Base-by-base conservation (phyloP, 2,797 vertebrate genomes). In the Xiphorhynchus erythropygius region DNA sequence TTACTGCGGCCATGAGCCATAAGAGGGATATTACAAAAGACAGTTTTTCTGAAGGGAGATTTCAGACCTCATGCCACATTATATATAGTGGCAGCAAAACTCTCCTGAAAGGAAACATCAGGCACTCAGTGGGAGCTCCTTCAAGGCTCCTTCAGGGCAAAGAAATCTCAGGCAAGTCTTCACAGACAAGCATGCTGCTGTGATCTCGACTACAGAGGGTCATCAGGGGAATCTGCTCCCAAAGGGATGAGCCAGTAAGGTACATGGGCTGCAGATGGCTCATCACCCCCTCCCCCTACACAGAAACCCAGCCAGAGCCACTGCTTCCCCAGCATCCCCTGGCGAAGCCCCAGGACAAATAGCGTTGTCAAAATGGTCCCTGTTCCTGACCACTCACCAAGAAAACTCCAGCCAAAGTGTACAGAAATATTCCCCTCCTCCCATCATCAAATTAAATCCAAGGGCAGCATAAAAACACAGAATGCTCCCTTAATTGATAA, bases 401-500 rank as follows among this genome's bases (percentile, higher is more conserved):
- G 55, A 67, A 91, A 94, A 64, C 28, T 53, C 56, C 55, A 73
- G 78, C 35, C 60, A 47, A 65, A 81, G 13, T 2, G 3, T 10
- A 64, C 5, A 83, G 59, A 85, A 84, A 85, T 21, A 90, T 25
- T 4, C 5, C 37, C 6, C 25, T 44, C 12, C 8, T 74, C 37
- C 47, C 24, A 5, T 13, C 9, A 4, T 19, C 46, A 81, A 50
- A 50, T 68, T 63, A 87, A 94, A 84, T 73, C 33, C 62, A 67
- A 47, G 23, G 27, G 32, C 27, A 57, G 33, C 32, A 39, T 37
- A 97, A 97, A 69, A 94, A 37, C 89, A 89, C 44, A 93, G 86
- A 94, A 89, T 44, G 84, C 97, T 96, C 88, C 52, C 95, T 90
- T 96, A 93, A 95, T 93, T 53, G 64, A 95, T 88, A 95, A 92